Evolutionary conservation across 2,797 vertebrate genomes (phyloP), one percentile per base, ranked within the genome.

Genomic region (Rhadinocentrus ornatus): DNA sequence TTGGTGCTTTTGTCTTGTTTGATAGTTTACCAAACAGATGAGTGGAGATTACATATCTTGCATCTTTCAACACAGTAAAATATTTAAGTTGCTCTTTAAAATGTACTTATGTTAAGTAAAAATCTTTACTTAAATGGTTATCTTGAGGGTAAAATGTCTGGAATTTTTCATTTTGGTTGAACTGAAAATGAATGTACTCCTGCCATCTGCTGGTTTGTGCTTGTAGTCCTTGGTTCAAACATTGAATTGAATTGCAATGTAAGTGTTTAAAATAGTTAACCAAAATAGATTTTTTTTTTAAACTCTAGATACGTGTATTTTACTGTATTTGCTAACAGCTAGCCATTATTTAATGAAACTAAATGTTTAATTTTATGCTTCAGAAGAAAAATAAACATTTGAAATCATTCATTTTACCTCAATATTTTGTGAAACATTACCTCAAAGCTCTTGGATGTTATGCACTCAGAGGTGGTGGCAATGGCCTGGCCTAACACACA

Each of bases 401-500:
- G 52, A 73, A 85, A 80, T 68, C 37, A 44, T 85, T 81, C 80
- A 65, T 86, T 77, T 71, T 66, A 79, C 26, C 71, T 68, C 41
- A 73, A 85, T 80, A 80, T 80, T 80, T 70, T 80, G 88, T 92
- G 62, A 91, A 92, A 91, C 85, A 92, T 91, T 88, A 90, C 71
- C 88, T 83, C 59, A 69, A 26, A 52, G 66, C 32, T 66, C 53
- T 66, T 65, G 56, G 58, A 76, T 84, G 65, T 76, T 70, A 55
- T 81, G 27, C 59, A 67, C 65, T 80, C 27, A 3, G 74, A 81
- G 80, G 75, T 69, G 62, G 41, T 69, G 69, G 66, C 20, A 60
- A 60, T 80, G 64, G 73, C 69, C 63, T 39, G 39, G 29, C 22
- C 63, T 65, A 68, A 81, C 70, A 68, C 4, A 41, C 75, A 76